A percentile compares a stretch with the other conserved stretches of the same genome.
These are phyloP conservation scores for Ceyx margarethae DNA, from an alignment of 2,113 vertebrate genomes.

Conservation along the genomic window DNA sequence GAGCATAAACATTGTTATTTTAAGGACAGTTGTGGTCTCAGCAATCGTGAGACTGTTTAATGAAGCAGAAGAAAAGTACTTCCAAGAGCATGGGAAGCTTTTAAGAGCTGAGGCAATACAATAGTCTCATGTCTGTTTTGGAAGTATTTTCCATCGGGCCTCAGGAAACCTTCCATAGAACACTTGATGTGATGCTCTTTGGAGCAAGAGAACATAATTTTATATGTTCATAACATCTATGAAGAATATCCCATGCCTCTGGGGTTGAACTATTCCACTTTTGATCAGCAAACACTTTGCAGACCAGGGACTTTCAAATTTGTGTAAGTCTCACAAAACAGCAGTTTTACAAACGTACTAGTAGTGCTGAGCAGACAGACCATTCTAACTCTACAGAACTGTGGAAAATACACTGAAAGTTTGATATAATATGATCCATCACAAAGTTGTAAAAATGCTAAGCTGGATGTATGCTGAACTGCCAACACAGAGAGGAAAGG, in stretches of 20 bases:
- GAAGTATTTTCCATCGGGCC: not conserved
- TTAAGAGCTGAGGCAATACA: not conserved
- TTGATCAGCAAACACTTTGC: not conserved
- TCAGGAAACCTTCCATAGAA: not conserved
- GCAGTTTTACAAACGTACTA: not conserved
- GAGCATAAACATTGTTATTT: constrained; percentile 14
- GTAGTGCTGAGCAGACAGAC: rapidly evolving
- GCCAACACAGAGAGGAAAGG: not conserved
- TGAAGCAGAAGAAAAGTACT: constrained; percentile 4
- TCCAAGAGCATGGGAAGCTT: not conserved
- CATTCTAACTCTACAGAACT: not conserved
- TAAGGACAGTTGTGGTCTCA: not conserved
- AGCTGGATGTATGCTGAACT: not conserved
- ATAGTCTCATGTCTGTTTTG: not conserved
- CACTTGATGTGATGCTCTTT: not conserved
- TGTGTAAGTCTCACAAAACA: not conserved
- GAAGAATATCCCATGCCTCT: not conserved
- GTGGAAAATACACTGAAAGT: not conserved
- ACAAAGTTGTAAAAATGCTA: not conserved
- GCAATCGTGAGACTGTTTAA: not conserved
- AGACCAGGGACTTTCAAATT: not conserved
- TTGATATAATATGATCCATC: not conserved
- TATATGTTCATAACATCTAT: not conserved
- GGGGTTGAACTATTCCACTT: not conserved
- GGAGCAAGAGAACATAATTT: not conserved